phyloP scores from a whole-genome alignment of 2,113 vertebrate species.

The Xenopus laevis region DNA sequence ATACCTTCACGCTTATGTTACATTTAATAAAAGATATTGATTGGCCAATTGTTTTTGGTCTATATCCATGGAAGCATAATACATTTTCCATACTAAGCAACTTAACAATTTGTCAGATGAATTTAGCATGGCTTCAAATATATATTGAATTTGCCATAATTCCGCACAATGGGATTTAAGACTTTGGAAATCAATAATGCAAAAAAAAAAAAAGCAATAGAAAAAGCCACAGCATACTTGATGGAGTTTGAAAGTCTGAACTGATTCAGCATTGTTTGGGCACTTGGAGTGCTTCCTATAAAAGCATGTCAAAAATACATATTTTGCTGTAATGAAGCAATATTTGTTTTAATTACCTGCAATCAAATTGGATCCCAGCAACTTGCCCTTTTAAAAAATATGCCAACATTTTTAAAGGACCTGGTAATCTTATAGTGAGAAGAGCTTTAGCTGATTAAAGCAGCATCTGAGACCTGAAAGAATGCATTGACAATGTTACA shows the following conservation, averaged over 20 bases:
- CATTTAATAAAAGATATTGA: conserved; percentile 41
- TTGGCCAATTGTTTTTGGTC: conserved; percentile 33
- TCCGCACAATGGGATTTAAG: conserved; percentile 21
- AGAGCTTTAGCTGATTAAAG: no score
- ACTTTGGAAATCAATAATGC: conserved; percentile 39
- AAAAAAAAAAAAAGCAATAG: conserved; percentile 28
- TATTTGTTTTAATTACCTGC: no score
- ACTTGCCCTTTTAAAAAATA: no score
- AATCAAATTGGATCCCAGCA: no score
- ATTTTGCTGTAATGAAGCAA: no score
- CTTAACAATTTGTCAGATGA: conserved; percentile 16
- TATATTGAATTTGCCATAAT: conserved; percentile 24
- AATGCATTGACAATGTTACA: no score
- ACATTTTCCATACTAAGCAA: conserved; percentile 40
- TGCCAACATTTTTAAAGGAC: no score
- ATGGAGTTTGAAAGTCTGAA: background rate
- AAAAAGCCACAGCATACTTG: conserved; percentile 4
- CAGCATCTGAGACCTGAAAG: no score
- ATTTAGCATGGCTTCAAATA: conserved; percentile 32
- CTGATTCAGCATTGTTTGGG: background rate
- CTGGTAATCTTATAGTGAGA: no score
- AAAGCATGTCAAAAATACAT: no score
- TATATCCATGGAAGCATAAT: conserved; percentile 23
- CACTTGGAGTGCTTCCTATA: background rate
- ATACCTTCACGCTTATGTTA: conserved; percentile 25